A percentile compares a stretch with the other conserved stretches of the same genome.
Evolutionary conservation across 2,797 vertebrate genomes (phyloP).

Genomic region (Garrulus glandarius): DNA sequence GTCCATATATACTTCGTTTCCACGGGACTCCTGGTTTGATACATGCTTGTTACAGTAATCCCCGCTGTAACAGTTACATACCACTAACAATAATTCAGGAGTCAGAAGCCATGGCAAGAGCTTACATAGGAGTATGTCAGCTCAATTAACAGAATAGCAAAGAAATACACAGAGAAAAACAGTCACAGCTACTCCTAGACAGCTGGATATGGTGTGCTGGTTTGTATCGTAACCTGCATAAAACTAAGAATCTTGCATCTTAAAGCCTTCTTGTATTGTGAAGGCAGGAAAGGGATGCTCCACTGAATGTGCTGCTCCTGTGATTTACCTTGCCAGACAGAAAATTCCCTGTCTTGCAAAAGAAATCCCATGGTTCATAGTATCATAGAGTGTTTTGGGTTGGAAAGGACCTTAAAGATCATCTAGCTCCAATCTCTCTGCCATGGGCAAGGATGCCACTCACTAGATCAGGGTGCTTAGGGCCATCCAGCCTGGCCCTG

Average conservation of each 20-base stretch:
- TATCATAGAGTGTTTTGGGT: not conserved
- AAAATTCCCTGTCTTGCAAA: not conserved
- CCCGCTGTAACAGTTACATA: too few relatives aligned
- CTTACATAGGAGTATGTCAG: not conserved
- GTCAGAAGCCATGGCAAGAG: not conserved
- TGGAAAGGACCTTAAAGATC: not conserved
- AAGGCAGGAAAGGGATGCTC: not conserved
- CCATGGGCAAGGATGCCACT: not conserved
- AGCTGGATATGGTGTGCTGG: not conserved
- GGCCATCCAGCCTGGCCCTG: not conserved
- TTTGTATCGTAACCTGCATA: not conserved
- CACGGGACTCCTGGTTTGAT: too few relatives aligned
- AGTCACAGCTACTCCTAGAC: not conserved
- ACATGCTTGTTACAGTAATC: too few relatives aligned
- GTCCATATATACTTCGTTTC: too few relatives aligned
- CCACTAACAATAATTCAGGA: not conserved
- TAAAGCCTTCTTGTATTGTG: not conserved
- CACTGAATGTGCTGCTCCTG: not conserved
- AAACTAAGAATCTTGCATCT: not conserved
- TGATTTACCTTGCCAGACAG: not conserved
- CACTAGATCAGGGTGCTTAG: not conserved
- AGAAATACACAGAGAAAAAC: not conserved
- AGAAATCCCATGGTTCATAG: not conserved
- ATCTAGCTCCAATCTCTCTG: not conserved
- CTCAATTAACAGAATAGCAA: not conserved